These are phyloP conservation scores for Bothrops jararaca DNA, from an alignment of 2,113 vertebrate species.

Conservation along the genomic window DNA sequence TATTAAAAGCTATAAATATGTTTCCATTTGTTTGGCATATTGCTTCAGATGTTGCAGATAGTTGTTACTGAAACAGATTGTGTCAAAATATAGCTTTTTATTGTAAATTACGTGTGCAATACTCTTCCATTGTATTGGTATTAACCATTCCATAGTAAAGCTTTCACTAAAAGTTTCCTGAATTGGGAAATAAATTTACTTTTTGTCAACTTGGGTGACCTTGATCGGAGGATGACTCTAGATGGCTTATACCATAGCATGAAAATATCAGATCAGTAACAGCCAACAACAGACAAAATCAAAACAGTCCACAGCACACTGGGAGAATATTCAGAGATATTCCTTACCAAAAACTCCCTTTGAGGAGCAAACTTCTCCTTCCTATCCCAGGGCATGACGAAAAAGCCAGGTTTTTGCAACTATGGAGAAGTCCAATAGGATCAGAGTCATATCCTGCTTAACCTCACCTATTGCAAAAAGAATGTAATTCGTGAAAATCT, in stretches of 20 bases:
- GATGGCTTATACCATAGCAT: not conserved
- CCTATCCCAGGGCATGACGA: not conserved
- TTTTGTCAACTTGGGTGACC: not conserved
- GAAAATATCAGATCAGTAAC: not conserved
- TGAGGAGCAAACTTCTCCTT: not conserved
- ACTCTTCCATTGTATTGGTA: not conserved
- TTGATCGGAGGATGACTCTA: not conserved
- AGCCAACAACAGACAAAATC: not conserved
- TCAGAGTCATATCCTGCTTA: not conserved
- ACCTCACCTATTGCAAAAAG: constrained; percentile 5
- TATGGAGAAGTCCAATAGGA: not conserved
- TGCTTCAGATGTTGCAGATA: not conserved
- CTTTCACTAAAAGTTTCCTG: not conserved
- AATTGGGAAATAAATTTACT: not conserved
- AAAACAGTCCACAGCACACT: not conserved
- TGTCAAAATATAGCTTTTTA: not conserved
- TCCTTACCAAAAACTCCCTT: not conserved
- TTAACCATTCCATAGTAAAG: fast-evolving
- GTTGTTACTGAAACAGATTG: not conserved
- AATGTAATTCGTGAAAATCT: constrained; percentile 38
- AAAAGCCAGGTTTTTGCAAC: not conserved
- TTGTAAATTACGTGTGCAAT: not conserved
- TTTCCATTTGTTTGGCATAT: not conserved
- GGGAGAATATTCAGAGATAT: not conserved
- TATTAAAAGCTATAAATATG: not conserved